Percentiles rank a stretch among this genome's conserved stretches.
These are phyloP conservation scores for Hirtodrosophila alboralis DNA, from an alignment of 2,888 invertebrate species.

Conservation along the genomic window DNA sequence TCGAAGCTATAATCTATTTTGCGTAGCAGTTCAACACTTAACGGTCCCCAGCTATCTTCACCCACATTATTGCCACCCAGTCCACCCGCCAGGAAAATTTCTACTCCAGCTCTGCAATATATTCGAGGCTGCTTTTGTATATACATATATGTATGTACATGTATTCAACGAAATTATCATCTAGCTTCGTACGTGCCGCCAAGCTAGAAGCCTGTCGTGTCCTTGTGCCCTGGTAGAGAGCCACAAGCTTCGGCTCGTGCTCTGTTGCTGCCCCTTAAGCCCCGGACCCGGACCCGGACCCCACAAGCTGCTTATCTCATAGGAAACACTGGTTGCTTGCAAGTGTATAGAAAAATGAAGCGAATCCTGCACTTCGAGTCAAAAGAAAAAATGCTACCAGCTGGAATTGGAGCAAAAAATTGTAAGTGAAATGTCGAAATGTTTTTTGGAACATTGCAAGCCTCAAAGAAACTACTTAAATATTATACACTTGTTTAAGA, in stretches of 20 bases:
- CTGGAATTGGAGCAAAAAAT: slow-evolving; percentile 65
- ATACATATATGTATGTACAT: no score
- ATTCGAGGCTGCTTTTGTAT: slow-evolving; percentile 53
- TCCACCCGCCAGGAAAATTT: not conserved
- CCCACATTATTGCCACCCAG: not conserved
- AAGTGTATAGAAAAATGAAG: slow-evolving; percentile 17
- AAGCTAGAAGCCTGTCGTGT: slow-evolving; percentile 27
- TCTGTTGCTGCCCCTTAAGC: slow-evolving; percentile 14
- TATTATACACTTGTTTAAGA: slow-evolving; percentile 55
- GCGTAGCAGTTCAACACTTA: slow-evolving; percentile 60
- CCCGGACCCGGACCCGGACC: not conserved
- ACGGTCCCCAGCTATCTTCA: slow-evolving; percentile 16
- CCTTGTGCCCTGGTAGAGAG: slow-evolving; percentile 50
- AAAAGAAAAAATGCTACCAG: slow-evolving; percentile 45
- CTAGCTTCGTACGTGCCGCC: slow-evolving; percentile 63
- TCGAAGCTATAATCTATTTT: slow-evolving; percentile 61
- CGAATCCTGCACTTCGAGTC: not conserved
- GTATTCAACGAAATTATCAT: slow-evolving; percentile 75
- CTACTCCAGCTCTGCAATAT: slow-evolving; percentile 15
- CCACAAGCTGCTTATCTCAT: slow-evolving; percentile 70
- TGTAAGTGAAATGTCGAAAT: slow-evolving; percentile 58
- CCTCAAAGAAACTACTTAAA: slow-evolving; percentile 38
- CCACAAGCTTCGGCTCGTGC: slow-evolving; percentile 28
- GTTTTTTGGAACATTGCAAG: slow-evolving; percentile 24
- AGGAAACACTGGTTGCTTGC: slow-evolving; percentile 75